Conservation (phyloP, 2,113 vertebrate species). For the Reinhardtius hippoglossoides region DNA sequence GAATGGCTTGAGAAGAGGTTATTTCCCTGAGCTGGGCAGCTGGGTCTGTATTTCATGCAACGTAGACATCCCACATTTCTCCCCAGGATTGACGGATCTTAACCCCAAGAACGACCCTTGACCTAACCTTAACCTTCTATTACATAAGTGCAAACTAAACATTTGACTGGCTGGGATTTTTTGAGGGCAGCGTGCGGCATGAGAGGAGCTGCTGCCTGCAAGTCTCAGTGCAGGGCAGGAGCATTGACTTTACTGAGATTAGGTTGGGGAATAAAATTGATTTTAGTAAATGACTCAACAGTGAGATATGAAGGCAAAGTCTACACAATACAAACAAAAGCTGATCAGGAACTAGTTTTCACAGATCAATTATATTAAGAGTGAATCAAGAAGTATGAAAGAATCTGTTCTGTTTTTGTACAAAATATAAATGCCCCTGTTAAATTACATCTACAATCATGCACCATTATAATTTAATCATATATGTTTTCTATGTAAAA, state of each 20-base stretch:
- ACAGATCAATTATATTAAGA: background rate
- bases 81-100: conserved; percentile 17
- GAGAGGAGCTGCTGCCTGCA: conserved; percentile 17
- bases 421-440: no score
- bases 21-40: background rate
- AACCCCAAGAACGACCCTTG: conserved; percentile 34
- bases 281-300: background rate
- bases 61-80: conserved; percentile 26
- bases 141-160: conserved; percentile 14
- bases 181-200: background rate
- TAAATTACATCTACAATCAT: background rate
- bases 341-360: no score
- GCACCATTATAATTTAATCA: background rate
- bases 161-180: conserved; percentile 21
- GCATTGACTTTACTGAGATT: background rate
- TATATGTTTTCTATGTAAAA: background rate
- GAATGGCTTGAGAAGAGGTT: conserved; percentile 28
- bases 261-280: background rate
- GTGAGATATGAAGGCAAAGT: background rate
- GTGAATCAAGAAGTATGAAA: background rate
- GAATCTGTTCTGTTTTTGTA: no score
- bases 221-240: background rate
- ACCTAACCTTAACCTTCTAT: conserved; percentile 38
- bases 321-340: no score
- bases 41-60: conserved; percentile 30